phyloP scores from a whole-genome alignment of 53 echinoderm and acorn worm genomes.

The Arbacia lixula region DNA sequence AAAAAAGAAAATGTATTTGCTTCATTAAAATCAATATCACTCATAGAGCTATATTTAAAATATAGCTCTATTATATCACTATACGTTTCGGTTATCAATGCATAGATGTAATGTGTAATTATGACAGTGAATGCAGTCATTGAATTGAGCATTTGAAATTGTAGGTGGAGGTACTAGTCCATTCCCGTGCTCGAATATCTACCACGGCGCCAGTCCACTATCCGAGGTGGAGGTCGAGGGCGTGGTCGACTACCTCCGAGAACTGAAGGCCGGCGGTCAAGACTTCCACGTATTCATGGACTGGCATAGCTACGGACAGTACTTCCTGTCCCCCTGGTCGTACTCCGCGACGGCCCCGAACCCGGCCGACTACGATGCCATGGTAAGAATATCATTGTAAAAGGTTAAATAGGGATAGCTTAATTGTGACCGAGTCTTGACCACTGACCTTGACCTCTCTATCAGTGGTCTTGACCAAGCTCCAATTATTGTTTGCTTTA shows the following conservation, averaged over 20 bases:
- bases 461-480: too few relatives aligned
- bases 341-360: slow-evolving; percentile 56
- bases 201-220: slow-evolving; percentile 59
- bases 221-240: slow-evolving; percentile 78
- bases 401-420: too few relatives aligned
- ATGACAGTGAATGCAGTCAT: slow-evolving; percentile 4
- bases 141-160: too few relatives aligned
- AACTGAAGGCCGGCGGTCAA: slow-evolving; percentile 50
- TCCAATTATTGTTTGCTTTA: too few relatives aligned
- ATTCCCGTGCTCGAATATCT: slow-evolving; percentile 73
- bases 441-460: too few relatives aligned
- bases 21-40: too few relatives aligned
- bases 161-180: slow-evolving; percentile 82
- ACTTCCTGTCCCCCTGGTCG: slow-evolving; percentile 84
- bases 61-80: too few relatives aligned
- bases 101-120: neutral
- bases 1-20: too few relatives aligned
- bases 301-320: slow-evolving; percentile 86
- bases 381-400: slow-evolving; percentile 34
- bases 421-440: slow-evolving; percentile 65
- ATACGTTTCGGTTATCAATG: too few relatives aligned
- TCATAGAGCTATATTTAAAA: too few relatives aligned
- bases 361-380: slow-evolving; percentile 66
- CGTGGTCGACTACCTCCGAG: slow-evolving; percentile 65
- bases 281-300: slow-evolving; percentile 78